These are phyloP conservation scores for Drosophila tristis DNA, from an alignment of 1,140 invertebrate species.

Conservation along the genomic window DNA sequence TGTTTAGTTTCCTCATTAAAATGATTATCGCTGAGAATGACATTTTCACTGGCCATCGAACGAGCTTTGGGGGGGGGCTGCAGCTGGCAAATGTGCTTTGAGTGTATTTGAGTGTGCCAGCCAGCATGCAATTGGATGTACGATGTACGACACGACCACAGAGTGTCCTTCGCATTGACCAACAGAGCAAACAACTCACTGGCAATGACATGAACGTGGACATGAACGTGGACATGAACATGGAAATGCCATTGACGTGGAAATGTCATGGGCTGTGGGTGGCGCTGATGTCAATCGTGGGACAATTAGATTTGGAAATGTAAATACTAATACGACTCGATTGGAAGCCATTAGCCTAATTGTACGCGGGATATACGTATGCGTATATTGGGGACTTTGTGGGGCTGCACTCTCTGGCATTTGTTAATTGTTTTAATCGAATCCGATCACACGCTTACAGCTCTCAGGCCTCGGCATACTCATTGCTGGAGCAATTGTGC, in stretches of 20 bases:
- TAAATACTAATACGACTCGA: constrained; percentile 54
- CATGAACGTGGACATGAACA: constrained; percentile 22
- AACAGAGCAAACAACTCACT: constrained; percentile 24
- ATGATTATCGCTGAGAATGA: constrained; percentile 42
- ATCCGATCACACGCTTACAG: constrained; percentile 80
- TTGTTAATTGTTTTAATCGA: constrained; percentile 39
- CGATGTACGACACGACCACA: constrained; percentile 32
- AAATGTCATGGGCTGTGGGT: constrained; percentile 20
- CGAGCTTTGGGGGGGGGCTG: not conserved
- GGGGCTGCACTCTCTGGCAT: not conserved
- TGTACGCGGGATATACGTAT: constrained; percentile 15
- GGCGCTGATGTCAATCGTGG: constrained; percentile 52
- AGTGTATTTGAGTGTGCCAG: constrained; percentile 36
- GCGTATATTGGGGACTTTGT: constrained; percentile 8
- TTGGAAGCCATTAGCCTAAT: constrained; percentile 68
- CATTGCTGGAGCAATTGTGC: constrained; percentile 86
- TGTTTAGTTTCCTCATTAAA: constrained; percentile 31
- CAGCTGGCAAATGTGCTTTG: constrained; percentile 42
- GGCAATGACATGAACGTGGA: constrained; percentile 19
- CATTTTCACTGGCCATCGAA: constrained; percentile 17
- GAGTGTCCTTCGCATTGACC: constrained; percentile 58
- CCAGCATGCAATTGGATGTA: constrained; percentile 35
- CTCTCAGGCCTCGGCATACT: constrained; percentile 87
- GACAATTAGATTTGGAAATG: constrained; percentile 63
- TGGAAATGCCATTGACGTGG: constrained; percentile 54